Evolutionary conservation across 2,888 invertebrate genomes (phyloP).

Genomic region (Hypolimnas misippus): DNA sequence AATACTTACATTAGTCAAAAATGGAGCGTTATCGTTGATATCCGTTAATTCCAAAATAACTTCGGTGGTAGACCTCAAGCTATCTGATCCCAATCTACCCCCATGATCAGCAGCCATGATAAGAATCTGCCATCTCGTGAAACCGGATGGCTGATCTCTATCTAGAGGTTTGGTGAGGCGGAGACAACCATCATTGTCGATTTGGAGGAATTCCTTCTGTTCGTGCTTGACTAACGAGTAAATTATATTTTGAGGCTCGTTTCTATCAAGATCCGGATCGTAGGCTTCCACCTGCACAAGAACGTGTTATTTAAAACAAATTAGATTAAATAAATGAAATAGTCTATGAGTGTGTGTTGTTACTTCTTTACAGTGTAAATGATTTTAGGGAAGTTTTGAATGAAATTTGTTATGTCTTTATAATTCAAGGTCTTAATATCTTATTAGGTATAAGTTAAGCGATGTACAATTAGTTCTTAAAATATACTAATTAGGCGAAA

Average conservation of each 20-base stretch:
- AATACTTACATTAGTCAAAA: slow-evolving; percentile 88
- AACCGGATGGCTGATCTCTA: slow-evolving; percentile 94
- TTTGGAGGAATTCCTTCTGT: slow-evolving; percentile 87
- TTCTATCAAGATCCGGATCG: slow-evolving; percentile 93
- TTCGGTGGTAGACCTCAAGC: slow-evolving; percentile 86
- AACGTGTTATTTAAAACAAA: too few species aligned
- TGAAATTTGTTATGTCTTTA: too few species aligned
- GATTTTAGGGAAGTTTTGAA: too few species aligned
- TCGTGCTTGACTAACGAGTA: slow-evolving; percentile 90
- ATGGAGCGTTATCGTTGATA: slow-evolving; percentile 97
- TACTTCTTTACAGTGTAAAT: too few species aligned
- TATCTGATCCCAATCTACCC: slow-evolving; percentile 83
- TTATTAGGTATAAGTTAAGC: too few species aligned
- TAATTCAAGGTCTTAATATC: too few species aligned
- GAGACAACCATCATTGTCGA: slow-evolving; percentile 90
- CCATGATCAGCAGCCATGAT: slow-evolving; percentile 91
- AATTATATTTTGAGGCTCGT: slow-evolving; percentile 90
- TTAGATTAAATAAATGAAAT: too few species aligned
- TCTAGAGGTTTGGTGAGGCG: slow-evolving; percentile 90
- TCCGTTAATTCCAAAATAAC: slow-evolving; percentile 89
- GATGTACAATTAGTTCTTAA: too few species aligned
- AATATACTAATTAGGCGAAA: too few species aligned
- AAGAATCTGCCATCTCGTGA: slow-evolving; percentile 89
- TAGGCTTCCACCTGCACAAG: slow-evolving; percentile 87
- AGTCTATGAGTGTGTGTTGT: too few species aligned